A percentile compares a stretch with the other conserved stretches of the same genome.
Evolutionary conservation across 2,113 vertebrate genomes (phyloP).

Genomic region (Chaetorhynchus papuensis): DNA sequence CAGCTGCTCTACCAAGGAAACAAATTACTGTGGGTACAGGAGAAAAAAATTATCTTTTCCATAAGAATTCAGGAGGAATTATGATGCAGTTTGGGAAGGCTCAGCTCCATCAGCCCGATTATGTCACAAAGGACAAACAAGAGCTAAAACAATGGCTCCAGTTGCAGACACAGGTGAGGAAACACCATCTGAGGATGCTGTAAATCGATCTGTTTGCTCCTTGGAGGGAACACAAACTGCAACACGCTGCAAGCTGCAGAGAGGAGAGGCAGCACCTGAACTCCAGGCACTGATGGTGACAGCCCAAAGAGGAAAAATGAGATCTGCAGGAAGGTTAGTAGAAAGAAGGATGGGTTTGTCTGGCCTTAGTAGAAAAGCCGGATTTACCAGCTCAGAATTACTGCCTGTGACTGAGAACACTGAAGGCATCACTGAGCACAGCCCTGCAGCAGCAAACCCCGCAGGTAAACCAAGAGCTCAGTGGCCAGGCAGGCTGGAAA

Average conservation of each 20-base stretch:
- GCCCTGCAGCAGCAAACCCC: neutral
- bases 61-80: neutral
- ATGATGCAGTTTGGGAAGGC: neutral
- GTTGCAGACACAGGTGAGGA: neutral
- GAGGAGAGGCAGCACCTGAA: neutral
- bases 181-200: neutral
- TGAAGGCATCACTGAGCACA: neutral
- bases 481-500: neutral
- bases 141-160: neutral
- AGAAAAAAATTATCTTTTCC: neutral
- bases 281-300: neutral
- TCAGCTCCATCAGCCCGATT: neutral
- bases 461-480: conserved; percentile 4
- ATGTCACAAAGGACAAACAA: neutral
- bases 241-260: neutral
- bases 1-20: neutral
- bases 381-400: neutral
- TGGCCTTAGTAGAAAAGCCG: neutral
- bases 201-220: neutral
- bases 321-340: neutral
- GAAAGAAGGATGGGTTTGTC: neutral
- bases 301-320: neutral
- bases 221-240: neutral
- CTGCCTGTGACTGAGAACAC: neutral
- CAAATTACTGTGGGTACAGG: neutral